phyloP scores from a whole-genome alignment of 2,113 vertebrate species.

The Mirounga angustirostris region DNA sequence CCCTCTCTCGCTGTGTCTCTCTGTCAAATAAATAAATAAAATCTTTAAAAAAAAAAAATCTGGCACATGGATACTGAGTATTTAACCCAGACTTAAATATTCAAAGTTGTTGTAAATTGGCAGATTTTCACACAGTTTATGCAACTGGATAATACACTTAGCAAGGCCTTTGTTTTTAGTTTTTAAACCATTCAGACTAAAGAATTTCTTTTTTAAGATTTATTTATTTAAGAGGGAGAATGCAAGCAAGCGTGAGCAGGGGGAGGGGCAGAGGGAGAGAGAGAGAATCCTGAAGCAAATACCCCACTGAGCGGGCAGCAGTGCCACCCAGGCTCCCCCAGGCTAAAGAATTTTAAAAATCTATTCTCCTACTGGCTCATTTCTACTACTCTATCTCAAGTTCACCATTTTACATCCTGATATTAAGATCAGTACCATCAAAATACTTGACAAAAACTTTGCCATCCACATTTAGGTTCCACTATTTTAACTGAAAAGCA shows the following conservation, averaged over 20 bases:
- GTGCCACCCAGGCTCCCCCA: neutral
- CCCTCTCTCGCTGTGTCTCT: too few species aligned
- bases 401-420: neutral
- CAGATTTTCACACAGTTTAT: neutral
- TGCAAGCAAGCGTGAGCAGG: too few species aligned
- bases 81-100: neutral
- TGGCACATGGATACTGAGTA: neutral
- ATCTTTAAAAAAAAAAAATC: neutral
- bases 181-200: neutral
- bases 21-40: too few species aligned
- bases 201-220: neutral
- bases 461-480: neutral
- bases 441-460: slow-evolving; percentile 18
- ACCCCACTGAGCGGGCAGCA: neutral
- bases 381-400: slow-evolving; percentile 13
- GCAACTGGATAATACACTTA: neutral
- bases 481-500: slow-evolving; percentile 14
- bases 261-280: too few species aligned
- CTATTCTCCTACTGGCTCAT: neutral
- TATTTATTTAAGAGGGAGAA: too few species aligned
- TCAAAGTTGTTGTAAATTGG: neutral
- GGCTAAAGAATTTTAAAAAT: slow-evolving; percentile 13
- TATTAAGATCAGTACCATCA: neutral
- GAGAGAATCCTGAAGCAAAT: neutral
- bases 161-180: neutral